Percentiles rank a stretch among this genome's conserved stretches.
Conservation (phyloP, 1,140 invertebrate genomes). For the Drosophila kanapiae region DNA sequence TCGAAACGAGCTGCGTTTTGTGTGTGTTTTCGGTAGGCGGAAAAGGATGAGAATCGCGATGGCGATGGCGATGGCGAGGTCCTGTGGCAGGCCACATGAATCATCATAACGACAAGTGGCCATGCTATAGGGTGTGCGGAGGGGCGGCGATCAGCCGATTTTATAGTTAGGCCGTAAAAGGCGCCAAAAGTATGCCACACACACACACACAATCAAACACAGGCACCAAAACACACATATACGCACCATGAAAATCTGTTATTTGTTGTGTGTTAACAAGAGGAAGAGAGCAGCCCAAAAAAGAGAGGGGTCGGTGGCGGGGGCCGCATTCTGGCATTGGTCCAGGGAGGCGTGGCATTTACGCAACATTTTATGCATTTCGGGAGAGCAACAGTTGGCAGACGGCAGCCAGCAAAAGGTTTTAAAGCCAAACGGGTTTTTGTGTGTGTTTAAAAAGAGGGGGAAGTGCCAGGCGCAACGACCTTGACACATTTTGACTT, state of each 20-base stretch:
- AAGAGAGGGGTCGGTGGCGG: background rate
- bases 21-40: constrained; percentile 24
- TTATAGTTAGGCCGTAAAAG: constrained; percentile 70
- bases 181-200: constrained; percentile 75
- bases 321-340: constrained; percentile 34
- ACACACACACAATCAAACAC: constrained; percentile 36
- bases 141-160: constrained; percentile 45
- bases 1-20: constrained; percentile 59
- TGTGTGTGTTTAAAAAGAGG: constrained; percentile 35
- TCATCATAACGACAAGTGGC: constrained; percentile 77
- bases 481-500: constrained; percentile 73
- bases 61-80: constrained; percentile 24
- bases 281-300: background rate
- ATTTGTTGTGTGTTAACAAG: constrained; percentile 80
- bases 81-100: constrained; percentile 67
- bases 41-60: constrained; percentile 22
- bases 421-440: constrained; percentile 61
- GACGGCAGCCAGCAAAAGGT: constrained; percentile 28
- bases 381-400: constrained; percentile 67
- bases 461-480: constrained; percentile 43
- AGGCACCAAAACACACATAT: constrained; percentile 20
- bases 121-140: too few relatives aligned
- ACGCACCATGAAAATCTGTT: constrained; percentile 61
- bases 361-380: constrained; percentile 70
- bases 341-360: constrained; percentile 39